These are phyloP conservation scores for Harpagifer antarcticus DNA, from an alignment of 2,797 vertebrate species.

Conservation along the genomic window DNA sequence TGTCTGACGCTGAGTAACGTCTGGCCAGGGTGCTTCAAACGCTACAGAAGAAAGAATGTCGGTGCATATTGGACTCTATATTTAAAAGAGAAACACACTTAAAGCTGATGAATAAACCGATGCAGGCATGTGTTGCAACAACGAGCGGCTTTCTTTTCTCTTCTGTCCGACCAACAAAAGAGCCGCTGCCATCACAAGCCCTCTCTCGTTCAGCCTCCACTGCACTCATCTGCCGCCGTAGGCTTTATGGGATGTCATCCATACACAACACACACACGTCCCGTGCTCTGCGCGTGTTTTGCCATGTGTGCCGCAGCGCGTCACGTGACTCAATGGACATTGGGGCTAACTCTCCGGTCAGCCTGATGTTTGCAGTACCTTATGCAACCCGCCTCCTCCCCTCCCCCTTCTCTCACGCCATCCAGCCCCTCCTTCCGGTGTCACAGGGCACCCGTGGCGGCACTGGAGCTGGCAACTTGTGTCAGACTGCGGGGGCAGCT, in stretches of 20 bases:
- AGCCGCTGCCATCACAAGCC: conserved; percentile 38
- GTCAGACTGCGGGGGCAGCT: conserved; percentile 42
- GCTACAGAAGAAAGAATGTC: conserved; percentile 11
- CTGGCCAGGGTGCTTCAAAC: conserved; percentile 26
- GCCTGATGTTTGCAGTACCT: conserved; percentile 38
- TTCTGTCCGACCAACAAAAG: conserved; percentile 52
- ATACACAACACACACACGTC: conserved; percentile 32
- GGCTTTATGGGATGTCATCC: conserved; percentile 61
- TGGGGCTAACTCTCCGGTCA: conserved; percentile 45
- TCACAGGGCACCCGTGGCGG: conserved; percentile 34
- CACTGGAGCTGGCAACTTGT: conserved; percentile 42
- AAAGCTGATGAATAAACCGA: conserved; percentile 36
- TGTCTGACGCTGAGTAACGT: conserved; percentile 31
- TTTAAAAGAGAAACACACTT: conserved; percentile 1
- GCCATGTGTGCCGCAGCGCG: conserved; percentile 49
- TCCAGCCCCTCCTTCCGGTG: conserved; percentile 25
- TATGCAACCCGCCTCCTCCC: neutral
- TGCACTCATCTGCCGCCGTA: conserved; percentile 49
- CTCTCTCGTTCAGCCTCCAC: conserved; percentile 40
- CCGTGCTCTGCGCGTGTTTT: conserved; percentile 51
- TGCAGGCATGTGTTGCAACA: conserved; percentile 33
- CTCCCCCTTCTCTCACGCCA: conserved; percentile 19
- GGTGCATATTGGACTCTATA: conserved; percentile 3
- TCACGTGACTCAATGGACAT: conserved; percentile 53
- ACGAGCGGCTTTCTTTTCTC: conserved; percentile 22